These are phyloP conservation scores for Macrotrachela quadricornifera DNA, from an alignment of 1,140 invertebrate genomes.

Conservation along the genomic window DNA sequence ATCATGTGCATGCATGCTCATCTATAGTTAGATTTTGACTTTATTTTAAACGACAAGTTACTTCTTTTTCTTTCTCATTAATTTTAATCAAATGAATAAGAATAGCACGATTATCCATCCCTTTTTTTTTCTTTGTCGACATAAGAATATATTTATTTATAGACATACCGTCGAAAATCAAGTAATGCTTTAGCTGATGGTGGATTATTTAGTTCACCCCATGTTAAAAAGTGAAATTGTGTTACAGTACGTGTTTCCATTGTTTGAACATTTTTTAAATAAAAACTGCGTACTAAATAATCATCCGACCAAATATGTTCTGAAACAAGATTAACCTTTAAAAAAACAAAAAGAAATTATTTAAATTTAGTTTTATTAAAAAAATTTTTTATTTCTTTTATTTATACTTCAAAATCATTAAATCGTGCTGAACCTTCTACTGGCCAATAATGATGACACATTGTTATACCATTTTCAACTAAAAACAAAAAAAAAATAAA, in stretches of 20 bases:
- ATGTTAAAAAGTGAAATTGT: slow-evolving; percentile 94
- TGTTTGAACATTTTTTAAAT: slow-evolving; percentile 85
- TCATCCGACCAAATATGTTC: slow-evolving; percentile 99
- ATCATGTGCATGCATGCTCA: no score
- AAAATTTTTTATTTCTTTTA: no score
- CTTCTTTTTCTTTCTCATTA: background rate
- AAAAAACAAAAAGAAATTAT: no score
- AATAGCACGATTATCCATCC: no score
- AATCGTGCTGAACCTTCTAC: slow-evolving; percentile 89
- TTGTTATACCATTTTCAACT: slow-evolving; percentile 53
- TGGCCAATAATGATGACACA: slow-evolving; percentile 88
- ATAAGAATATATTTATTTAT: no score
- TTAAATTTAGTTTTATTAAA: no score
- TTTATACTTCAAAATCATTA: slow-evolving; percentile 81
- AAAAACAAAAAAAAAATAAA: no score
- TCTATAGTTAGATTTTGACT: no score
- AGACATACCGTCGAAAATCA: slow-evolving; percentile 65
- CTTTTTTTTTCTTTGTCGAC: no score
- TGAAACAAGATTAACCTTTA: slow-evolving; percentile 52
- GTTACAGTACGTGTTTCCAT: slow-evolving; percentile 93
- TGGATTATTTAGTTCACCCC: slow-evolving; percentile 77
- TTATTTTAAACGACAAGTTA: no score
- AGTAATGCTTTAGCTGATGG: slow-evolving; percentile 72
- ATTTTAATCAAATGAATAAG: background rate
- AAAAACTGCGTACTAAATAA: slow-evolving; percentile 91